phyloP scores from a whole-genome alignment of 2,113 vertebrate species.

The Melanocharis versteri region DNA sequence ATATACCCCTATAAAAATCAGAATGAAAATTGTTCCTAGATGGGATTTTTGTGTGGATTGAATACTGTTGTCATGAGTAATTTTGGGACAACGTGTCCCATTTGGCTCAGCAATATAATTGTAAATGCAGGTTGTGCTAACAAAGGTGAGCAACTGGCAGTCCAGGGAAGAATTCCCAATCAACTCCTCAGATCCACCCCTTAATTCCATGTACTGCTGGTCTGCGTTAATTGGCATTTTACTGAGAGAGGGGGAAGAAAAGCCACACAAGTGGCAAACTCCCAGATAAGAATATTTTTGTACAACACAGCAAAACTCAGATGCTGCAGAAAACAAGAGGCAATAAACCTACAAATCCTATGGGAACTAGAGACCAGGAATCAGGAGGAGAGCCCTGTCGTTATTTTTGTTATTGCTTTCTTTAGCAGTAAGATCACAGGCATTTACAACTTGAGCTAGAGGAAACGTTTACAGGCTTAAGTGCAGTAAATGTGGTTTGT shows the following conservation, averaged over 20 bases:
- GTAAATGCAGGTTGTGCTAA: background rate
- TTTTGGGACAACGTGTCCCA: background rate
- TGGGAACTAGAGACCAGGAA: background rate
- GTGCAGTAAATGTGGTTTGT: background rate
- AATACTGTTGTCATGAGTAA: background rate
- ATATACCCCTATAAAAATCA: background rate
- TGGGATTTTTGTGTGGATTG: background rate
- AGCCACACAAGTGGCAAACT: background rate
- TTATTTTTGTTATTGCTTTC: background rate
- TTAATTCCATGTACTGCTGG: background rate
- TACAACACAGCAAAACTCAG: background rate
- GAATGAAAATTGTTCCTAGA: background rate
- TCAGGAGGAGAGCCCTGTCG: background rate
- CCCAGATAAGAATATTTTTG: background rate
- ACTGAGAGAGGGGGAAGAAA: background rate
- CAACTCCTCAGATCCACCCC: background rate
- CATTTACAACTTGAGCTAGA: background rate
- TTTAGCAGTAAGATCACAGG: background rate
- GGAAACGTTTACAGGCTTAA: background rate
- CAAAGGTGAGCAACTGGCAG: background rate
- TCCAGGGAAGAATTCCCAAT: background rate
- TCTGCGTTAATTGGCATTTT: background rate
- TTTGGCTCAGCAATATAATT: background rate
- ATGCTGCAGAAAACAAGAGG: background rate
- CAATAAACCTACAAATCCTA: background rate